A percentile compares a stretch with the other conserved stretches of the same genome.
Conservation (phyloP, 2,888 invertebrate genomes). For the Brachyptera putata region DNA sequence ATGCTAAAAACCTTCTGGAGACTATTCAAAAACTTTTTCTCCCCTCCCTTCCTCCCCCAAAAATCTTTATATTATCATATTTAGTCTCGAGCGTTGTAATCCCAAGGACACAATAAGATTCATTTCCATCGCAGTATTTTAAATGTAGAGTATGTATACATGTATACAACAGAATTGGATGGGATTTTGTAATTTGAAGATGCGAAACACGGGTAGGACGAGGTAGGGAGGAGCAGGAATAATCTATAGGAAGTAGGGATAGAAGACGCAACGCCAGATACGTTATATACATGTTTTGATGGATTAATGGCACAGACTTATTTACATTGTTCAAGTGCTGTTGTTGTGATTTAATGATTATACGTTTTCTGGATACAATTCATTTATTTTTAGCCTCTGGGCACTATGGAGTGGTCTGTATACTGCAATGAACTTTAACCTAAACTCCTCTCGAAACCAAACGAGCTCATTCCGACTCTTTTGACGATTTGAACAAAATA, state of each 20-base stretch:
- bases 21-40: slow-evolving; percentile 18
- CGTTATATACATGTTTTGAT: no score
- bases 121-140: slow-evolving; percentile 30
- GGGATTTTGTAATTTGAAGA: slow-evolving; percentile 18
- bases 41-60: neutral
- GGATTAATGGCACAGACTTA: no score
- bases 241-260: slow-evolving; percentile 6
- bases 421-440: no score
- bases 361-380: no score
- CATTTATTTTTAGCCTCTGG: no score
- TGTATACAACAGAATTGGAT: slow-evolving; percentile 8
- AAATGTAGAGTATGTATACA: slow-evolving; percentile 26
- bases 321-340: no score
- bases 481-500: no score
- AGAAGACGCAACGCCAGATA: neutral
- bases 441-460: no score
- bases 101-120: slow-evolving; percentile 28
- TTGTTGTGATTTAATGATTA: no score
- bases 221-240: slow-evolving; percentile 4
- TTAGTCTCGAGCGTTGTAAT: slow-evolving; percentile 18
- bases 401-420: no score
- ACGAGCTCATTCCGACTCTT: no score
- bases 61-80: slow-evolving; percentile 15
- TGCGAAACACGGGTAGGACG: neutral
- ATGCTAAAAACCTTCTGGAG: slow-evolving; percentile 15